Conservation (phyloP, 2,888 invertebrate species). For the Limulus polyphemus region DNA sequence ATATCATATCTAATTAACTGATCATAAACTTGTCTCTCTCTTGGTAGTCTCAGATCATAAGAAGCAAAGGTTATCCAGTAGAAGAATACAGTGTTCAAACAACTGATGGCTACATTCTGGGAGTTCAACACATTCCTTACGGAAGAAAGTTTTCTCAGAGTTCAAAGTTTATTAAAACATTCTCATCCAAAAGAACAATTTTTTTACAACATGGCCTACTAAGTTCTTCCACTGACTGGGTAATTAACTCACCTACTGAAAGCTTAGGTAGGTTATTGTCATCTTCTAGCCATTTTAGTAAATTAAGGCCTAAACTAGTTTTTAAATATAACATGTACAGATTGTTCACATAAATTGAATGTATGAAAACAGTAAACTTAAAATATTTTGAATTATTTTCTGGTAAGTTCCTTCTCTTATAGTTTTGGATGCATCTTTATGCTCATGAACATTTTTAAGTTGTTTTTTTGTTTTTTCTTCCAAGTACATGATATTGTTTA, state of each 20-base stretch:
- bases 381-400: too few species aligned
- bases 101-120: constrained; percentile 20
- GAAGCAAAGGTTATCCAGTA: constrained; percentile 22
- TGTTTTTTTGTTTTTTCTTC: too few species aligned
- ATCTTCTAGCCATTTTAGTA: too few species aligned
- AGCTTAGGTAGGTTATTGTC: constrained; percentile 32
- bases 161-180: background rate
- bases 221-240: constrained; percentile 35
- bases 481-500: too few species aligned
- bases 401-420: too few species aligned
- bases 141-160: constrained; percentile 2
- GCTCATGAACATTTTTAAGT: too few species aligned
- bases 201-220: constrained; percentile 38
- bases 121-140: constrained; percentile 21
- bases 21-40: background rate
- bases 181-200: constrained; percentile 26
- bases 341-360: too few species aligned
- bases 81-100: constrained; percentile 21
- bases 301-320: too few species aligned
- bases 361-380: too few species aligned
- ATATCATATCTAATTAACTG: too few species aligned
- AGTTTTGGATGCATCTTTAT: too few species aligned
- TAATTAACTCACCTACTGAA: constrained; percentile 35
- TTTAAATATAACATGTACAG: too few species aligned
- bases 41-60: constrained; percentile 13